These are phyloP conservation scores for Ectemnius continuus DNA, from an alignment of 2,888 invertebrate species.

Conservation along the genomic window DNA sequence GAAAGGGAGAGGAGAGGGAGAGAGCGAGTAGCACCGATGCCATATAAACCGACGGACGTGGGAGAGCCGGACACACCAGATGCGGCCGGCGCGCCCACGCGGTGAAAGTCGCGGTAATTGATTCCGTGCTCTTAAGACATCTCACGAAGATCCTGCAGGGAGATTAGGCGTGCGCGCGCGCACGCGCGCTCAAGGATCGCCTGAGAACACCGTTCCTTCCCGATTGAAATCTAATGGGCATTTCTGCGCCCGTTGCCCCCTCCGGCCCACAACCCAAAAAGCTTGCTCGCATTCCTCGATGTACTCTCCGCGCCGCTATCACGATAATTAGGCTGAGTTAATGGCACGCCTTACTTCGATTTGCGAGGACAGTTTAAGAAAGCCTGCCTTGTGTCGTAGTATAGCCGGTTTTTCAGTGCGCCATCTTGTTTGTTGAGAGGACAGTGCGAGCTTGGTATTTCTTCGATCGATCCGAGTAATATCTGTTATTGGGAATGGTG, in stretches of 20 bases:
- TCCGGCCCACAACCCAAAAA: conserved; percentile 1
- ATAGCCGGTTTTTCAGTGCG: too few species aligned
- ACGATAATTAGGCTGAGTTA: conserved; percentile 4
- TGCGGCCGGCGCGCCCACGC: conserved; percentile 71
- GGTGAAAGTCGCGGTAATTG: conserved; percentile 76
- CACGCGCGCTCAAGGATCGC: conserved; percentile 39
- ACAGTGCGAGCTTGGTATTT: too few species aligned
- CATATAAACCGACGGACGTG: conserved; percentile 48
- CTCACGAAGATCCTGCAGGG: conserved; percentile 63
- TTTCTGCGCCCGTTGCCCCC: conserved; percentile 27
- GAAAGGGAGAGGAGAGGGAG: neutral
- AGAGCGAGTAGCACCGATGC: neutral
- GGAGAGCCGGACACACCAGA: conserved; percentile 67
- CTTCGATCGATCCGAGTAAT: too few species aligned
- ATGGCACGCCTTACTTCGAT: neutral
- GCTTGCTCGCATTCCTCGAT: neutral
- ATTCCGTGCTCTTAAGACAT: conserved; percentile 71
- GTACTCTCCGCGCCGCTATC: neutral
- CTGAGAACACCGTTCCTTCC: conserved; percentile 41
- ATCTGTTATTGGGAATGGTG: too few species aligned
- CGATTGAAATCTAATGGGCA: conserved; percentile 46
- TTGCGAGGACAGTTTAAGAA: neutral
- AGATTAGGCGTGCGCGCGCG: conserved; percentile 60
- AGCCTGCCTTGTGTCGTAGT: too few species aligned
- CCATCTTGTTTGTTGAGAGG: too few species aligned